phyloP scores from a whole-genome alignment of 2,888 invertebrate species.

The Timema podura region DNA sequence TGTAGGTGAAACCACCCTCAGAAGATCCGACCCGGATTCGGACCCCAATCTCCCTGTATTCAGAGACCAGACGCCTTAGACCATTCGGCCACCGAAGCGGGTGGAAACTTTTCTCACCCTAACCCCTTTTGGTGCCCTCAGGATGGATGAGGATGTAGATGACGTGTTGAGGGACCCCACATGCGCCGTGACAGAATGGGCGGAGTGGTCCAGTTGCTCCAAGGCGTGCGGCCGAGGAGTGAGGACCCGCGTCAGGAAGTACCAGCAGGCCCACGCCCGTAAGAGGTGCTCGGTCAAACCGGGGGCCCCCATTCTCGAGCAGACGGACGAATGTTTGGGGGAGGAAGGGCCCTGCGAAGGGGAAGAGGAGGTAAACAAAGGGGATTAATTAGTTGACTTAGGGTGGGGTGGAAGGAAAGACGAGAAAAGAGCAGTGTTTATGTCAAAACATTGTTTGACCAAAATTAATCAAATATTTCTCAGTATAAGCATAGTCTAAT shows the following conservation, averaged over 20 bases:
- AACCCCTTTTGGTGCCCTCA: too few relatives aligned
- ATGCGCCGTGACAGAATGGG: slow-evolving; percentile 45
- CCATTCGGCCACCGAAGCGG: too few relatives aligned
- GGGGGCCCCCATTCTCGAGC: slow-evolving; percentile 22
- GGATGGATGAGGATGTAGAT: too few relatives aligned
- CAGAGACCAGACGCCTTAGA: too few relatives aligned
- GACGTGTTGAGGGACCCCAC: slow-evolving; percentile 3
- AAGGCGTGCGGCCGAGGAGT: slow-evolving; percentile 48
- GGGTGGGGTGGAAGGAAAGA: not conserved
- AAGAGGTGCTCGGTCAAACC: slow-evolving; percentile 38
- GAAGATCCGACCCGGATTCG: too few relatives aligned
- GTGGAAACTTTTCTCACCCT: too few relatives aligned
- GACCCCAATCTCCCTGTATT: too few relatives aligned
- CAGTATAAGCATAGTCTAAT: too few relatives aligned
- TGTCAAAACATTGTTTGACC: too few relatives aligned
- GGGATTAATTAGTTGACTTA: not conserved
- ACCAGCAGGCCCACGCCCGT: slow-evolving; percentile 45
- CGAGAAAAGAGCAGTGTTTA: not conserved
- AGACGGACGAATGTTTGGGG: slow-evolving; percentile 24
- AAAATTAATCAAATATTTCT: too few relatives aligned
- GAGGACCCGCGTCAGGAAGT: slow-evolving; percentile 65
- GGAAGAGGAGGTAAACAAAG: slow-evolving; percentile 31
- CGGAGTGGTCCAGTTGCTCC: slow-evolving; percentile 49
- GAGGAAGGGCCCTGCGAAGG: slow-evolving; percentile 41
- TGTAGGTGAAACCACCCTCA: too few relatives aligned